These are phyloP conservation scores for Lepidochrysops patricia DNA, from an alignment of 2,888 invertebrate species.

Conservation along the genomic window DNA sequence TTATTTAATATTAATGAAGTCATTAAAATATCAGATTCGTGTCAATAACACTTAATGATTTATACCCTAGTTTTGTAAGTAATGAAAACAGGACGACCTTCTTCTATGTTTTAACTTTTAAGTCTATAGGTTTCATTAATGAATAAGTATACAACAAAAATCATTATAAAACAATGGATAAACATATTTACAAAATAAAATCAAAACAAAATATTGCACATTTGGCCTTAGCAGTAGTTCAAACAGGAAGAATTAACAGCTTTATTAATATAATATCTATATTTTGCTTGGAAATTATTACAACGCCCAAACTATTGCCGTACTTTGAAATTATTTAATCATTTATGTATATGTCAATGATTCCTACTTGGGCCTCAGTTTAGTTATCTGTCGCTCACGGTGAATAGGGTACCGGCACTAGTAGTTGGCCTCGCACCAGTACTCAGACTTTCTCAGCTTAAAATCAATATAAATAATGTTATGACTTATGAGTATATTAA, in stretches of 20 bases:
- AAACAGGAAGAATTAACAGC: background rate
- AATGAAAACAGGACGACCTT: background rate
- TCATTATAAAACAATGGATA: background rate
- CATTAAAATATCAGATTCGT: background rate
- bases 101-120: background rate
- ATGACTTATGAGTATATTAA: too few species aligned
- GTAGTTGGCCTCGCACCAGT: too few species aligned
- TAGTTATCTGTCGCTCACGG: too few species aligned
- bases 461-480: too few species aligned
- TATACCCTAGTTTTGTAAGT: background rate
- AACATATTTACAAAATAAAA: background rate
- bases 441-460: too few species aligned
- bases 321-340: too few species aligned
- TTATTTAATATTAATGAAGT: background rate
- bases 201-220: slow-evolving; percentile 16
- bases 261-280: too few species aligned
- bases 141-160: background rate
- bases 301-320: too few species aligned
- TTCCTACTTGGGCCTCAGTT: too few species aligned
- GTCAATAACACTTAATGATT: background rate
- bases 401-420: too few species aligned
- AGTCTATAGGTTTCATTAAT: background rate
- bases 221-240: background rate
- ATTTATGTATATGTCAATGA: too few species aligned
- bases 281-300: too few species aligned